A percentile compares a stretch with the other conserved stretches of the same genome.
phyloP scores from a whole-genome alignment of 2,888 invertebrate species.

The Thecophora atra region DNA sequence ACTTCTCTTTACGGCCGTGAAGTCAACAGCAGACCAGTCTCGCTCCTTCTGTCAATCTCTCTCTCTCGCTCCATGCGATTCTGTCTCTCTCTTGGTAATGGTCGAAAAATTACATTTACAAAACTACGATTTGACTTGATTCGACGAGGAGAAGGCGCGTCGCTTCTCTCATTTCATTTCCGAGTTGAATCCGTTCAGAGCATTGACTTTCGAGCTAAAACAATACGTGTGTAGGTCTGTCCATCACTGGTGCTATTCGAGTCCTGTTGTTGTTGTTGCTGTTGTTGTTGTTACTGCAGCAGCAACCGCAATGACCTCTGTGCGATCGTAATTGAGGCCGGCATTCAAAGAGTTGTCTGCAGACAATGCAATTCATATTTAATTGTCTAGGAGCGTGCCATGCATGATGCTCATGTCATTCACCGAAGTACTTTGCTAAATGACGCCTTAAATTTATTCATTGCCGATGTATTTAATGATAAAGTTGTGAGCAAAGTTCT shows the following conservation, averaged over 20 bases:
- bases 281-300: background rate
- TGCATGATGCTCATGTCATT: no score
- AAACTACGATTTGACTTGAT: background rate
- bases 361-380: background rate
- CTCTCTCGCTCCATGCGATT: no score
- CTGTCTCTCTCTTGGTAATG: background rate
- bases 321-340: slow-evolving; percentile 13
- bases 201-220: background rate
- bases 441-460: no score
- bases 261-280: slow-evolving; percentile 13
- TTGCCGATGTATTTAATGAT: no score
- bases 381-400: no score
- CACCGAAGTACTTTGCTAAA: no score
- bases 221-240: background rate
- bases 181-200: background rate
- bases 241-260: background rate
- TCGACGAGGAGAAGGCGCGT: background rate
- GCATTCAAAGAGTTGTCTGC: slow-evolving; percentile 2
- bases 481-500: no score
- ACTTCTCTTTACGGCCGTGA: background rate
- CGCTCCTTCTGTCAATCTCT: no score
- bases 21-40: no score
- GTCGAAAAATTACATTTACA: slow-evolving; percentile 12
- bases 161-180: slow-evolving; percentile 1
- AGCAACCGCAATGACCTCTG: background rate